phyloP scores from a whole-genome alignment of 2,797 vertebrate genomes.

The Ctenosaura bakeri region DNA sequence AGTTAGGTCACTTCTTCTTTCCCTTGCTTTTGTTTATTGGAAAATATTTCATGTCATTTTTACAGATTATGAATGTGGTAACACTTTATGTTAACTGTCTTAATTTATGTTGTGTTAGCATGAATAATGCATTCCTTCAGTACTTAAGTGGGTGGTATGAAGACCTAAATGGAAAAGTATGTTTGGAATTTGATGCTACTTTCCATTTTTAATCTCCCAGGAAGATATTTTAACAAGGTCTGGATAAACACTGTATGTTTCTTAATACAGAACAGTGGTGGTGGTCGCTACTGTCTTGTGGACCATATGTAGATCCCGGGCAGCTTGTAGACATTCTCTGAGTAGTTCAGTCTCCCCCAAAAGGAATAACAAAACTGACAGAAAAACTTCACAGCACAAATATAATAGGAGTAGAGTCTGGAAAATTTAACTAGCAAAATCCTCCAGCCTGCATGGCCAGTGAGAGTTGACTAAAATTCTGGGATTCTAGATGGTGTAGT shows the following conservation, averaged over 20 bases:
- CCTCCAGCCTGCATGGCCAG: neutral
- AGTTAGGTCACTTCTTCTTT: slow-evolving; percentile 55
- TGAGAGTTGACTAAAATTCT: neutral
- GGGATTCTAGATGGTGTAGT: no score
- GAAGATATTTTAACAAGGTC: slow-evolving; percentile 26
- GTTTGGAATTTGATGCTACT: slow-evolving; percentile 36
- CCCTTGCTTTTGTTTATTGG: slow-evolving; percentile 63
- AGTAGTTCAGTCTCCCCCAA: neutral
- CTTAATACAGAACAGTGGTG: neutral
- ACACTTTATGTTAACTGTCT: slow-evolving; percentile 74
- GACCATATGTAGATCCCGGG: neutral
- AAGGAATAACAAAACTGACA: neutral
- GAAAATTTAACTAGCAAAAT: neutral
- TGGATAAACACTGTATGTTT: slow-evolving; percentile 25
- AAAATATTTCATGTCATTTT: slow-evolving; percentile 65
- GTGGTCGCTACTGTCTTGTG: neutral
- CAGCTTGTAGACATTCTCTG: neutral
- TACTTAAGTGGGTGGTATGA: slow-evolving; percentile 50
- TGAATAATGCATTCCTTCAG: slow-evolving; percentile 68
- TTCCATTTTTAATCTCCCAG: slow-evolving; percentile 34
- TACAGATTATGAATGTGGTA: slow-evolving; percentile 68
- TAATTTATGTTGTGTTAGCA: slow-evolving; percentile 63
- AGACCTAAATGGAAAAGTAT: slow-evolving; percentile 29
- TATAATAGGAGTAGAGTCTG: neutral
- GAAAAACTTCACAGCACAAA: neutral